These are phyloP conservation scores for Motacilla alba DNA, from an alignment of 2,113 vertebrate genomes.

Conservation along the genomic window DNA sequence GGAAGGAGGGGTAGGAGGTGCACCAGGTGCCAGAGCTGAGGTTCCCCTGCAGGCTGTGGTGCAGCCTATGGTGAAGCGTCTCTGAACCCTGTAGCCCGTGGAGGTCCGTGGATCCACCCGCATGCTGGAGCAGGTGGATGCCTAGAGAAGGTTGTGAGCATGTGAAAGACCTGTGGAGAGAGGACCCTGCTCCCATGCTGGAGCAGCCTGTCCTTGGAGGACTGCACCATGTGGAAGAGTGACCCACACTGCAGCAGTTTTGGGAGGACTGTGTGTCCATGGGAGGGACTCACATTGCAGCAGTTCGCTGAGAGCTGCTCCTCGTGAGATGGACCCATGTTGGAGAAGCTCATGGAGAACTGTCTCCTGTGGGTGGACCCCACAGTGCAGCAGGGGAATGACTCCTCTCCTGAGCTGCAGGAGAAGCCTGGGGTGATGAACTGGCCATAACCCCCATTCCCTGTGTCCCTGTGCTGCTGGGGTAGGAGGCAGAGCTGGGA, in stretches of 20 bases:
- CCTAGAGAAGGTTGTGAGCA: not conserved
- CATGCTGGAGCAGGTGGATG: not conserved
- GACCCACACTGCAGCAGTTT: not conserved
- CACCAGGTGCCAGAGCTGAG: rapidly evolving
- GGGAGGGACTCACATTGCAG: not conserved
- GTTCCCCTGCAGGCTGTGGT: rapidly evolving
- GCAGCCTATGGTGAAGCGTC: rapidly evolving
- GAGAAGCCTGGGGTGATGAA: not conserved
- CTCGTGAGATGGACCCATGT: rapidly evolving
- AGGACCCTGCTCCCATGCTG: not conserved
- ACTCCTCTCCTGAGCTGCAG: not conserved
- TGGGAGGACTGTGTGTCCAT: rapidly evolving
- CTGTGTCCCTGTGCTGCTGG: rapidly evolving
- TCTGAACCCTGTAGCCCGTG: not conserved
- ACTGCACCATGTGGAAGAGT: rapidly evolving
- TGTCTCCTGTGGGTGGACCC: not conserved
- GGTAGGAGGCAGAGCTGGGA: too few relatives aligned
- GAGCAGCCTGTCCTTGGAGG: not conserved
- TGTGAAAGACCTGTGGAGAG: rapidly evolving
- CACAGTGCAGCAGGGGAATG: rapidly evolving
- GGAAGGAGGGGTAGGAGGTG: not conserved
- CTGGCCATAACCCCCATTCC: not conserved
- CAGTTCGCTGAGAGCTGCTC: not conserved
- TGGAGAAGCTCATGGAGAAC: not conserved
- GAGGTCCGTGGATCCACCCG: rapidly evolving